Base-by-base conservation (phyloP, 2,888 invertebrate genomes). In the Agrotis exclamationis region DNA sequence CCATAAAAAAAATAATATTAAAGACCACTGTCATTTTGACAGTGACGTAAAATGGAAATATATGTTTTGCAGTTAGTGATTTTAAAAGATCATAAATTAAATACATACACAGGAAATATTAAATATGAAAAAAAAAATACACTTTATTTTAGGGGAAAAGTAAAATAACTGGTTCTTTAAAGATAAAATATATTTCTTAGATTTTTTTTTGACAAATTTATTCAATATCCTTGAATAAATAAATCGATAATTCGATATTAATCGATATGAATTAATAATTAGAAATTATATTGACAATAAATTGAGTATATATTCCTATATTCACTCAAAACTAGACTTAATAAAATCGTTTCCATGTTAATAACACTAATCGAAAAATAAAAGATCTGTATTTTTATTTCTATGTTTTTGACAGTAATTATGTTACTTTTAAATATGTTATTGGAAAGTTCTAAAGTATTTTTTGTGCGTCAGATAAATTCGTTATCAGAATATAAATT, bases 361-460 rank as follows among this genome's bases (percentile, higher is more conserved):
- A 72, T 79, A 67, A 57, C 48, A 54, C 24, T 70, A 69, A 82
- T 78, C 53, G 68, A 65, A 50, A 69, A 78, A 70, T 68, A 70
- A 74, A 76, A 73, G 47, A 78, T 66, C 63, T 75, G 71, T 75
- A 70, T 63, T 76, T 83, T 62, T 59, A 48, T 58, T 78, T 82
- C 57, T 53, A 74, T 80, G 7, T 78, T 65, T 81, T 65, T 70
- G 76, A 80, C 74, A 81, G 47, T 77, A 76, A 83, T 80, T 75
- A 73, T 53, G 50, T 53, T 63, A 48, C 24, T 70, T 71, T 48
- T 59, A 63, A 79, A 68, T 77, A 78, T 76, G 74, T 73, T 74
- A 71, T 69, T 66, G 62, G 81, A 85, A 83, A 83, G 74, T 85
- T 63, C 11, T 44, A 22, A 70, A 62, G 51, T 65, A 48, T 58